Evolutionary conservation across 2,113 vertebrate species (phyloP).

Genomic region (Gnathonemus echidnorhynchus): DNA sequence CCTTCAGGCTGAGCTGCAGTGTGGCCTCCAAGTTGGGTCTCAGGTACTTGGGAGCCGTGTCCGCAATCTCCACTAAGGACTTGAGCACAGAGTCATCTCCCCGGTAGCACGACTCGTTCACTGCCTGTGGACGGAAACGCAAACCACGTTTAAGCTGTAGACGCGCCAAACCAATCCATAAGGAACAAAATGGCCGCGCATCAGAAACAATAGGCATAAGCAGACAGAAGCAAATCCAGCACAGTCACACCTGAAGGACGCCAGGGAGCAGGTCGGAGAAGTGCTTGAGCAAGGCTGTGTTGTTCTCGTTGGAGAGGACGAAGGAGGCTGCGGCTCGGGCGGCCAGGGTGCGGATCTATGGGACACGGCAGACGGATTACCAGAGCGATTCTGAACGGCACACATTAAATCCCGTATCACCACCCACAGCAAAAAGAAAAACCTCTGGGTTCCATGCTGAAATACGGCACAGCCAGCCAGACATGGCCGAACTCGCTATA

Average conservation of each 20-base stretch:
- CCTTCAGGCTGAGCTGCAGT: conserved; percentile 89
- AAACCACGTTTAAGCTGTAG: not conserved
- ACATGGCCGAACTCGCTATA: not conserved
- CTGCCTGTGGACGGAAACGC: conserved; percentile 61
- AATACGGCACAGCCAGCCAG: not conserved
- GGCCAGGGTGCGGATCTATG: conserved; percentile 80
- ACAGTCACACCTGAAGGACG: conserved; percentile 77
- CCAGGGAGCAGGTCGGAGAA: conserved; percentile 90
- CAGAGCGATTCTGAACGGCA: not conserved
- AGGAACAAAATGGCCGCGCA: not conserved
- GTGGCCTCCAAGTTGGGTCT: conserved; percentile 89
- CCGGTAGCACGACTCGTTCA: conserved; percentile 92
- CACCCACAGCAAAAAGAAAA: not conserved
- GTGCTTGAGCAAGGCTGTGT: conserved; percentile 85
- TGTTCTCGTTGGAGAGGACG: conserved; percentile 91
- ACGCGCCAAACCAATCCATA: not conserved
- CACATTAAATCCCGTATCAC: too few species aligned
- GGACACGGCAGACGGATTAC: not conserved
- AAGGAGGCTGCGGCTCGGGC: conserved; percentile 89
- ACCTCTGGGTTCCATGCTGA: not conserved
- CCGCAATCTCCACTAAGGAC: conserved; percentile 93
- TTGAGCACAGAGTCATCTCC: conserved; percentile 94
- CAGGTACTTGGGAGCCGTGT: conserved; percentile 93
- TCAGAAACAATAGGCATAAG: not conserved
- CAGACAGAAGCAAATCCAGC: not conserved